These are phyloP conservation scores for Carposina sasakii DNA, from an alignment of 1,140 invertebrate species.

Conservation along the genomic window DNA sequence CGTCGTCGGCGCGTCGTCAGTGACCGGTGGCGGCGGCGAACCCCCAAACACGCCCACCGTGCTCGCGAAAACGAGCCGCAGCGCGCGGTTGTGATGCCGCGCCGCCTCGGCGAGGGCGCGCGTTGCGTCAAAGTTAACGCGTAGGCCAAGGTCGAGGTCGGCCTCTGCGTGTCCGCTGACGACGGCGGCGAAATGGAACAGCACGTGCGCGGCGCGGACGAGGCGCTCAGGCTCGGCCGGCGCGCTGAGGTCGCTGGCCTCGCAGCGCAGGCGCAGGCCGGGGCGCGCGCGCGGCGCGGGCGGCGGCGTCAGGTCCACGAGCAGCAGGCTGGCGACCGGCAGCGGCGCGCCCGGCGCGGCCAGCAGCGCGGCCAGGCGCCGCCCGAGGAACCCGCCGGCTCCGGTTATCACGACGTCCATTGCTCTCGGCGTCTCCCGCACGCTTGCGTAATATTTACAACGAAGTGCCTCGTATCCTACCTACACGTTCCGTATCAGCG, in stretches of 20 bases:
- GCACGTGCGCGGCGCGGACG: conserved; percentile 23
- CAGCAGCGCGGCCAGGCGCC: conserved; percentile 34
- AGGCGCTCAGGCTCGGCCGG: conserved; percentile 27
- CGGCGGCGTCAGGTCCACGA: conserved; percentile 29
- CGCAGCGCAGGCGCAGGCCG: conserved; percentile 27
- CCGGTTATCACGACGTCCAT: conserved; percentile 58
- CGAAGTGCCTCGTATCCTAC: no score
- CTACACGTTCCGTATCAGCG: no score
- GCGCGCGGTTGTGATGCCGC: conserved; percentile 20
- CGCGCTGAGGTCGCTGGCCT: conserved; percentile 28
- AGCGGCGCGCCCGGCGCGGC: conserved; percentile 25
- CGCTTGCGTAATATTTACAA: no score
- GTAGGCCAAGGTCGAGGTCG: conserved; percentile 49
- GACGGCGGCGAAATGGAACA: conserved; percentile 54
- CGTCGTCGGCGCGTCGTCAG: conserved; percentile 35
- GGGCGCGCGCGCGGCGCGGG: conserved; percentile 16
- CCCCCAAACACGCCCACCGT: conserved; percentile 50
- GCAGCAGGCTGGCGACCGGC: conserved; percentile 28
- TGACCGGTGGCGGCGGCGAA: conserved; percentile 33
- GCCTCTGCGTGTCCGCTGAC: conserved; percentile 57
- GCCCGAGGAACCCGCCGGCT: conserved; percentile 48
- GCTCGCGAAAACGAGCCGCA: conserved; percentile 49
- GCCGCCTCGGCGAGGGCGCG: conserved; percentile 40
- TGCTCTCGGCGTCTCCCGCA: no score
- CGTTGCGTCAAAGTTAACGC: conserved; percentile 54